Evolutionary conservation across 2,888 invertebrate genomes (phyloP).

Genomic region (Micropterix aruncella): DNA sequence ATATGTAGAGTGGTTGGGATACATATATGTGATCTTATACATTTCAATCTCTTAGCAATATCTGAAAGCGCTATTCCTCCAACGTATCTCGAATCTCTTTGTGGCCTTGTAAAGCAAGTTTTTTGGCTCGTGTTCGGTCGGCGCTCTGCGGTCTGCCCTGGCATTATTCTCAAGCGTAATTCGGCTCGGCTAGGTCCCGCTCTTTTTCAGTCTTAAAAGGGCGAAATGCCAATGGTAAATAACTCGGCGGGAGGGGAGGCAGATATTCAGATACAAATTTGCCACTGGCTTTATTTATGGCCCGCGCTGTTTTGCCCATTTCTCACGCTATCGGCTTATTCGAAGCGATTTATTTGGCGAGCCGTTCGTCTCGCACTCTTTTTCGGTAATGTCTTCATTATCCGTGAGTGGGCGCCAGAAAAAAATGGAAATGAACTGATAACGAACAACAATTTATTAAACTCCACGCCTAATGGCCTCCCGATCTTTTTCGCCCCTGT

Average conservation of each 20-base stretch:
- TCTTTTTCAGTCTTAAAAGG: background rate
- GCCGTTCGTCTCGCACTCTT: background rate
- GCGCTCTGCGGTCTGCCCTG: too few relatives aligned
- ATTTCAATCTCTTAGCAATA: too few relatives aligned
- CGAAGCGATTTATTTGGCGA: background rate
- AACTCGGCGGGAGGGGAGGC: too few relatives aligned
- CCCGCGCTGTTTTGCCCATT: background rate
- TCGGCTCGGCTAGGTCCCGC: background rate
- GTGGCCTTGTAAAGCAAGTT: too few relatives aligned
- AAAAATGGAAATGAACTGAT: background rate
- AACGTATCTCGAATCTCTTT: too few relatives aligned
- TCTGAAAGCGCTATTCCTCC: too few relatives aligned
- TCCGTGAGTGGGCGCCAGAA: background rate
- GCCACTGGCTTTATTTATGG: background rate
- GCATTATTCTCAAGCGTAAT: background rate
- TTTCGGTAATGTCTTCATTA: background rate
- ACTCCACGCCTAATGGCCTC: too few relatives aligned
- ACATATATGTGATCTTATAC: too few relatives aligned
- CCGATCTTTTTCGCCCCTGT: too few relatives aligned
- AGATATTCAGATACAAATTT: background rate
- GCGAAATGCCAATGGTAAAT: background rate
- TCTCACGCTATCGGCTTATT: background rate
- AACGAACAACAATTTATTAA: too few relatives aligned
- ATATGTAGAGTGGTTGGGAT: too few relatives aligned
- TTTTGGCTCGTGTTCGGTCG: too few relatives aligned